Evolutionary conservation across 92 coral and sea anemone genomes (phyloP).

Genomic region (Blastomussa wellsi): DNA sequence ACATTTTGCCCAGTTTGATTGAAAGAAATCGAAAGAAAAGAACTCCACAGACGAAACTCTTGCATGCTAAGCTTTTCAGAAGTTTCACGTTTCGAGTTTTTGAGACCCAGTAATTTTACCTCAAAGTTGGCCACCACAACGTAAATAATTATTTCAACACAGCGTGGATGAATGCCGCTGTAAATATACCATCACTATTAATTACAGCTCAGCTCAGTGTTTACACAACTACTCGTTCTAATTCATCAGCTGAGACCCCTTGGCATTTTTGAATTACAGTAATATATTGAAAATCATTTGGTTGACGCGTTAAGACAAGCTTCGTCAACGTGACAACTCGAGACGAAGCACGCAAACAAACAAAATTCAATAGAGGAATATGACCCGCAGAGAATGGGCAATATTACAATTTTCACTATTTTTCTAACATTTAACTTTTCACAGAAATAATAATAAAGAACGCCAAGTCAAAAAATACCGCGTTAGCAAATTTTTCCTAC

Average conservation of each 20-base stretch:
- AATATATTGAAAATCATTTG: neutral
- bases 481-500: neutral
- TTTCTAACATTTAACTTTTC: neutral
- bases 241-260: constrained; percentile 2
- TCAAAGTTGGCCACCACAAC: neutral
- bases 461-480: neutral
- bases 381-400: neutral
- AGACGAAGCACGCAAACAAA: neutral
- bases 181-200: neutral
- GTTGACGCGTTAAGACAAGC: neutral
- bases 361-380: neutral
- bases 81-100: neutral
- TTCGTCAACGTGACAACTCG: neutral
- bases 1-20: neutral
- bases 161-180: neutral
- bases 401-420: neutral
- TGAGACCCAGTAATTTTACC: neutral
- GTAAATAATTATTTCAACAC: neutral
- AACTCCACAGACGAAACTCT: neutral
- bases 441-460: neutral
- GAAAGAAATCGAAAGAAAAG: neutral
- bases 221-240: constrained; percentile 6
- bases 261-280: constrained; percentile 6
- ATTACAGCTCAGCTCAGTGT: neutral
- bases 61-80: neutral